These are phyloP conservation scores for Philhelius pedissequus DNA, from an alignment of 2,888 invertebrate genomes.

Conservation along the genomic window DNA sequence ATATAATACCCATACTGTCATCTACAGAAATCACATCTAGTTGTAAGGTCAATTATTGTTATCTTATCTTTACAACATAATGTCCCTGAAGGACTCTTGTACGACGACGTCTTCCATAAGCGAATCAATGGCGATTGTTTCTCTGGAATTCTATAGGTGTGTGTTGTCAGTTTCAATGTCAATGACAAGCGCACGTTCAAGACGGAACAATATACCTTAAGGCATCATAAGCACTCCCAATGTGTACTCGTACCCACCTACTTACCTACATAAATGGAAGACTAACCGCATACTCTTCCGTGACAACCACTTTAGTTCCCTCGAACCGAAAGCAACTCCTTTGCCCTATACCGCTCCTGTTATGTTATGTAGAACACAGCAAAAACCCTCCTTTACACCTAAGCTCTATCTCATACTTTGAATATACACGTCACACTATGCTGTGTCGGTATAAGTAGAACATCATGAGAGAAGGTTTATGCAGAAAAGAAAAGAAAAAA, in stretches of 20 bases:
- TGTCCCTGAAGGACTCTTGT: not conserved
- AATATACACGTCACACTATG: conserved; percentile 39
- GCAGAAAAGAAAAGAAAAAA: not conserved
- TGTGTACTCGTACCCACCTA: not conserved
- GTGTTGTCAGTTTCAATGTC: conserved; percentile 30
- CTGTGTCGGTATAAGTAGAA: not conserved
- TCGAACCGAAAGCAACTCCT: conserved; percentile 4
- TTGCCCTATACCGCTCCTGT: not conserved
- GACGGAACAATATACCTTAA: not conserved
- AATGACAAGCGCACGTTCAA: not conserved
- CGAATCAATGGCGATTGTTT: conserved; percentile 5
- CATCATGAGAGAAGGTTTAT: conserved; percentile 9
- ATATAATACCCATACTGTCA: not conserved
- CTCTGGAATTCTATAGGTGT: not conserved
- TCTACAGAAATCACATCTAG: not conserved
- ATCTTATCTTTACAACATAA: not conserved
- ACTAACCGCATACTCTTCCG: not conserved
- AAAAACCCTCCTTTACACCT: not conserved
- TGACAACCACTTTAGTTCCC: not conserved
- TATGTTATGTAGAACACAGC: not conserved
- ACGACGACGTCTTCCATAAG: not conserved
- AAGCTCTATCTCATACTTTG: not conserved
- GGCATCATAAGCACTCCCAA: not conserved
- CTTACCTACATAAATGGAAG: not conserved
- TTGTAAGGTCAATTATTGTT: conserved; percentile 5